A percentile compares a stretch with the other conserved stretches of the same genome.
phyloP scores from a whole-genome alignment of 1,140 invertebrate species.

The Bombus breviceps region DNA sequence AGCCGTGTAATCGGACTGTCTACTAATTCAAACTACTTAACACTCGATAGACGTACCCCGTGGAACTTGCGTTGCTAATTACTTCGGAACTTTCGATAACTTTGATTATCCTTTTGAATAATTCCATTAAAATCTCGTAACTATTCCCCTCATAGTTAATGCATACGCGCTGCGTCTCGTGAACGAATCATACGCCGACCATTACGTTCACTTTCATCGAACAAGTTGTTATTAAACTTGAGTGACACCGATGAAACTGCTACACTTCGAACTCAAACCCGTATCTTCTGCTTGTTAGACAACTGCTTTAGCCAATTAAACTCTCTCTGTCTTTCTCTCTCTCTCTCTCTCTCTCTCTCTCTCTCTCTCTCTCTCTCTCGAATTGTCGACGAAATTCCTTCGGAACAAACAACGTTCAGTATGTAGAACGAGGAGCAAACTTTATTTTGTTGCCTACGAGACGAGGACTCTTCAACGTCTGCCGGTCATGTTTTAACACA shows the following conservation, averaged over 20 bases:
- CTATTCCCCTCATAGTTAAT: background rate
- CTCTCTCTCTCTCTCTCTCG: background rate
- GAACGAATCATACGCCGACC: background rate
- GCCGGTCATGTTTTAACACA: background rate
- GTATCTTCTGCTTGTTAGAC: conserved; percentile 3
- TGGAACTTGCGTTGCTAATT: conserved; percentile 40
- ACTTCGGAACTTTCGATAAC: conserved; percentile 27
- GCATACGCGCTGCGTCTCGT: background rate
- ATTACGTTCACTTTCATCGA: background rate
- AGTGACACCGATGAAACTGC: background rate
- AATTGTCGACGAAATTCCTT: background rate
- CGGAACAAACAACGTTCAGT: background rate
- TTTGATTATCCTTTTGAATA: conserved; percentile 33
- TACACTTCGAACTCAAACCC: background rate
- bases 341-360: background rate
- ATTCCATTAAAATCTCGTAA: conserved; percentile 27
- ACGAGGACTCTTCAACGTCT: background rate
- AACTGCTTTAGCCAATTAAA: background rate
- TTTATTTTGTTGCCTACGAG: background rate
- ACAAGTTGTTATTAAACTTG: background rate
- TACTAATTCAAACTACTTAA: conserved; percentile 35
- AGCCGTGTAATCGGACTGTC: conserved; percentile 44
- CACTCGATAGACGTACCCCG: conserved; percentile 19
- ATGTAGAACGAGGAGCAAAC: background rate
- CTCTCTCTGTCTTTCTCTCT: background rate